phyloP scores from a whole-genome alignment of 1,140 invertebrate genomes.

The Bactericera cockerelli region DNA sequence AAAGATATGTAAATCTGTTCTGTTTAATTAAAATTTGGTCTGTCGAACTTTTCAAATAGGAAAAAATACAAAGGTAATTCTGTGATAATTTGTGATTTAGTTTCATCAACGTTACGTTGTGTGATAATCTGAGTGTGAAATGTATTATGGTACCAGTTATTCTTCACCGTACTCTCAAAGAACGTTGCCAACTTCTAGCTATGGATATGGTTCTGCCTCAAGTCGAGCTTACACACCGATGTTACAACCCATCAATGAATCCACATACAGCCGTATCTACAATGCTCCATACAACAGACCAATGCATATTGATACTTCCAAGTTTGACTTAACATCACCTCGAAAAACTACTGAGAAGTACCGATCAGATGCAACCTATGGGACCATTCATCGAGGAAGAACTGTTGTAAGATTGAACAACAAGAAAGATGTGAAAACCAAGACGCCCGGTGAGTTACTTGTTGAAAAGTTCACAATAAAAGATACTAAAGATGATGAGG shows the following conservation, averaged over 20 bases:
- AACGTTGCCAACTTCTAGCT: neutral
- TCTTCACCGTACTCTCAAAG: conserved; percentile 1
- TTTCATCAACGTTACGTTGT: too few relatives aligned
- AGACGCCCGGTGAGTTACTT: conserved; percentile 51
- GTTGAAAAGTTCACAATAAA: conserved; percentile 58
- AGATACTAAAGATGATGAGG: conserved; percentile 35
- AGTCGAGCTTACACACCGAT: conserved; percentile 11
- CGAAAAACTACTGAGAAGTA: conserved; percentile 8
- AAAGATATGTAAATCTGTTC: too few relatives aligned
- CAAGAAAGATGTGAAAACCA: conserved; percentile 30
- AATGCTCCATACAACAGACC: conserved; percentile 28
- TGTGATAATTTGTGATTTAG: too few relatives aligned
- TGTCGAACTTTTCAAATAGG: too few relatives aligned
- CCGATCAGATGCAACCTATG: conserved; percentile 18
- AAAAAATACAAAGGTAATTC: too few relatives aligned
- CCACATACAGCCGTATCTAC: conserved; percentile 19
- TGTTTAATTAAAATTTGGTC: too few relatives aligned
- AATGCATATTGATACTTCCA: conserved; percentile 56
- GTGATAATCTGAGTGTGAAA: too few relatives aligned
- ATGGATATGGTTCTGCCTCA: neutral
- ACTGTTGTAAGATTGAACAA: conserved; percentile 53
- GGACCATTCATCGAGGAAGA: conserved; percentile 48
- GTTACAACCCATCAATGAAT: conserved; percentile 34
- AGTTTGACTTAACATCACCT: conserved; percentile 48
- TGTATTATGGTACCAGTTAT: neutral